Conservation (phyloP, 2,113 vertebrate species). For the Mormoops blainvillei region DNA sequence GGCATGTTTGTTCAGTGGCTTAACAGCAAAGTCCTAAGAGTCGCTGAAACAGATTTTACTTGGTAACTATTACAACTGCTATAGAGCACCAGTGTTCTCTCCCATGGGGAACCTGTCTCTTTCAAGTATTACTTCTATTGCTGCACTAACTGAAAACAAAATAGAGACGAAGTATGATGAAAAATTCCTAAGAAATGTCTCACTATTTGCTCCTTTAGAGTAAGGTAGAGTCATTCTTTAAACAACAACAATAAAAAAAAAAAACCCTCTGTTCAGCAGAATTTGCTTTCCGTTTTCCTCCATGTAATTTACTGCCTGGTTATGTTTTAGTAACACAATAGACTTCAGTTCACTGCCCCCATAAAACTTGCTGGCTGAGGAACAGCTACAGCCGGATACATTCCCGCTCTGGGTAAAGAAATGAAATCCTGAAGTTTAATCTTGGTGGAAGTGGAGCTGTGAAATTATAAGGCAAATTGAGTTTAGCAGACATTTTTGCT, state of each 20-base stretch:
- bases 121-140: neutral
- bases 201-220: neutral
- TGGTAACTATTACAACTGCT: neutral
- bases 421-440: conserved; percentile 1
- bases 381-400: neutral
- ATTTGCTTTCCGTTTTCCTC: conserved; percentile 26
- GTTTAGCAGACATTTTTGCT: conserved; percentile 6
- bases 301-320: conserved; percentile 24
- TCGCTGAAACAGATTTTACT: neutral
- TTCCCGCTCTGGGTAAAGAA: neutral
- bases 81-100: neutral
- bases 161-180: conserved; percentile 19
- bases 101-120: neutral
- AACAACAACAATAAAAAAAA: neutral
- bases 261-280: conserved; percentile 5
- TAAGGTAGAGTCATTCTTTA: neutral
- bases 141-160: neutral
- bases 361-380: conserved; percentile 6
- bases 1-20: neutral
- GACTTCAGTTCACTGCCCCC: neutral
- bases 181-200: conserved; percentile 8
- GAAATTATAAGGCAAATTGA: conserved; percentile 13
- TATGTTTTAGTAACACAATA: conserved; percentile 28
- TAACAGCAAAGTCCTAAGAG: neutral
- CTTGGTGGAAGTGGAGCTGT: neutral